Base-by-base conservation (phyloP, 2,888 invertebrate species). In the Eilema sororculum region DNA sequence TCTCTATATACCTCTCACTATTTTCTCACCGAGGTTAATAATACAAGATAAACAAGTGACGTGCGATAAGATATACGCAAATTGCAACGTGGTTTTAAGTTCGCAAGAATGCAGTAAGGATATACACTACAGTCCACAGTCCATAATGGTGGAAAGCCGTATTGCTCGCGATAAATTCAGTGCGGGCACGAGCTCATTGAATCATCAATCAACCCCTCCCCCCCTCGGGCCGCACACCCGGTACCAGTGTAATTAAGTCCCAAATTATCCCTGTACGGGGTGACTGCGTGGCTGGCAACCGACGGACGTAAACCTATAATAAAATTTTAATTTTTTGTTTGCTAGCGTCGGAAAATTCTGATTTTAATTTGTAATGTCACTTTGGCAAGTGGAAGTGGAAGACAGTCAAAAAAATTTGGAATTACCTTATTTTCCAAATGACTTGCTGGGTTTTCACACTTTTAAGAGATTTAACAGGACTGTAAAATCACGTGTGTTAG, bases 151-250 rank as follows among this genome's bases (percentile, higher is more conserved):
- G 56, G 73, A 73, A 76, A 76, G 74, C 77, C 76, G 77, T 74
- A 81, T 73, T 75, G 78, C 72, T 78, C 72, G 80, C 84, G 80
- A 86, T 87, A 86, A 85, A 87, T 87, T 80, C 71, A 41, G 76
- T 75, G 74, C 73, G 73, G 72, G 67, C 64, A 75, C 78, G 78
- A 72, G 77, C 76, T 87, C 85, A 86, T 83, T 81, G 85, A 81
- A 81, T 85, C 89, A 90, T 90, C 89, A 89, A 89, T 89, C 89
- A 89, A 78, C 78, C 81, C 81, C 65, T 56, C 60, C 63, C 63
- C 64, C 67, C 57, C 67, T 57, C 68, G 65, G 71, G 67, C 68
- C 74, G 77, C 69, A 72, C 79, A 68, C 74, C 74, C 78, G 75
- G 78, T 69, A 69, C 79, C 72, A 76, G 58, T 82, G 86, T 89